phyloP scores from a whole-genome alignment of 2,113 vertebrate species.

The Meleagris gallopavo region DNA sequence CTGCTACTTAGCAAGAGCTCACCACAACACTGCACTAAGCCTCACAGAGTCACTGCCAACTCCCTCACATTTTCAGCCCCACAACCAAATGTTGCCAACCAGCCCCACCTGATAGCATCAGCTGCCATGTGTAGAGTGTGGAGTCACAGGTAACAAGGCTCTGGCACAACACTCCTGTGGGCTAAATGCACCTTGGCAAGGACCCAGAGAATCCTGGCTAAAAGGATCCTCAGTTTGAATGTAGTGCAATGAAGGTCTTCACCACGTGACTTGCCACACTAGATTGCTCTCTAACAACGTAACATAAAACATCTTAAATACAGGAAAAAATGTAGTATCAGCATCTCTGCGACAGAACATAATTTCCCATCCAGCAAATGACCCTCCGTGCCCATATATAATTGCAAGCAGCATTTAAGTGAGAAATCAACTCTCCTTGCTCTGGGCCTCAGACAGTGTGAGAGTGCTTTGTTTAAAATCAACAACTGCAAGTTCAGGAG shows the following conservation, averaged over 20 bases:
- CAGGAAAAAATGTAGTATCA: not conserved
- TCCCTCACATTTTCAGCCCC: not conserved
- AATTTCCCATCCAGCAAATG: not conserved
- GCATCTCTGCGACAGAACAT: not conserved
- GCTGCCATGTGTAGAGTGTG: not conserved
- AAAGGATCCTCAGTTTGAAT: not conserved
- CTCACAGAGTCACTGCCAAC: fast-evolving
- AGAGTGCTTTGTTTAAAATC: not conserved
- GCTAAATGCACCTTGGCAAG: not conserved
- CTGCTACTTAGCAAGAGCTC: not conserved
- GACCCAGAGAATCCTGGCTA: not conserved
- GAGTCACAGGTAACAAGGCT: not conserved
- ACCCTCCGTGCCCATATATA: not conserved
- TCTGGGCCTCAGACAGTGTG: not conserved
- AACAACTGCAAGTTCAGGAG: not conserved
- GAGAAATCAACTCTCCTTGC: not conserved
- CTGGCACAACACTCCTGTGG: not conserved
- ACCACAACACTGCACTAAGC: not conserved
- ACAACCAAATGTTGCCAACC: not conserved
- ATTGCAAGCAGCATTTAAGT: not conserved
- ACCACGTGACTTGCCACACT: not conserved
- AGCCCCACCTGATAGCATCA: not conserved
- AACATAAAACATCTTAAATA: not conserved
- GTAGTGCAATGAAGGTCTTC: fast-evolving
- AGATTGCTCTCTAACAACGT: not conserved